These are phyloP conservation scores for Acanthisitta chloris DNA, from an alignment of 2,113 vertebrate genomes.

Conservation along the genomic window DNA sequence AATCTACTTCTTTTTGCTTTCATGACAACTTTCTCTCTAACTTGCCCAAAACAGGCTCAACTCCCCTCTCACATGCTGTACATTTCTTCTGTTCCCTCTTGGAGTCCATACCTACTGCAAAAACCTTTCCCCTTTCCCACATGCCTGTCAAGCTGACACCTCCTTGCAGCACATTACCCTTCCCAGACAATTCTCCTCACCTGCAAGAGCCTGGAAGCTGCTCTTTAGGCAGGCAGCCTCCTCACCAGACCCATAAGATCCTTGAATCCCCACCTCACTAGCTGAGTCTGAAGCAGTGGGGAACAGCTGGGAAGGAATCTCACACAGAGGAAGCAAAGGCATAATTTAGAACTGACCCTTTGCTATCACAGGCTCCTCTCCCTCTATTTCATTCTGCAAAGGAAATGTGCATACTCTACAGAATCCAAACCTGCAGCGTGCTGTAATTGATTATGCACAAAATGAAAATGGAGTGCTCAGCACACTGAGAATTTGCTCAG, in stretches of 20 bases:
- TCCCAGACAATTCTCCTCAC: not conserved
- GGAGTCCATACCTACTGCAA: not conserved
- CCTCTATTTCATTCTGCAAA: not conserved
- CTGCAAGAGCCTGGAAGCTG: not conserved
- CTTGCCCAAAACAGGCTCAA: not conserved
- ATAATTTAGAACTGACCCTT: not conserved
- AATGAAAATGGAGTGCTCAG: not conserved
- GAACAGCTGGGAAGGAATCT: not conserved
- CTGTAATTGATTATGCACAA: not conserved
- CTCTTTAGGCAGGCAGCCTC: not conserved
- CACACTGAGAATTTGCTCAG: not conserved
- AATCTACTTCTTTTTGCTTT: not conserved
- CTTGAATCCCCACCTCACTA: not conserved
- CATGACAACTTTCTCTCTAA: not conserved
- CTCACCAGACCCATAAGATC: not conserved
- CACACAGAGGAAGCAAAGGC: not conserved
- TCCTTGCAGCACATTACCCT: not conserved
- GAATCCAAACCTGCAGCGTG: not conserved
- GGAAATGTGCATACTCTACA: not conserved
- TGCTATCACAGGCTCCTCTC: not conserved
- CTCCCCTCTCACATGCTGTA: not conserved
- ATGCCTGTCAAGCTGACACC: not conserved
- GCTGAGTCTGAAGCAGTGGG: not conserved
- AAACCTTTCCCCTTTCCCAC: not conserved
- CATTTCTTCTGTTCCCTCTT: not conserved